Conservation (phyloP, 2,888 invertebrate genomes). For the Diploptera punctata region DNA sequence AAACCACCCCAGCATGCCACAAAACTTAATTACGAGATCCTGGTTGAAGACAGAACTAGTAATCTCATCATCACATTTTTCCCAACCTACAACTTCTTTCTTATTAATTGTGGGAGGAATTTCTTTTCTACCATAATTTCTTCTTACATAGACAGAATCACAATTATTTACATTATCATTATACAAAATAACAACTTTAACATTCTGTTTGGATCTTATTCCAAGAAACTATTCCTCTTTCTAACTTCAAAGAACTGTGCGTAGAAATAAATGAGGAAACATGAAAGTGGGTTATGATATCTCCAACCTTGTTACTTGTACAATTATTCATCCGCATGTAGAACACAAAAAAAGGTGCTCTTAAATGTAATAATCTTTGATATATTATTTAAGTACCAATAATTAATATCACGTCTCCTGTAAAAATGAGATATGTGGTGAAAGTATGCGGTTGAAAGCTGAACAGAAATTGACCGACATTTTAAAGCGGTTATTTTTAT, state of each 20-base stretch:
- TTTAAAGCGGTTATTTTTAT: background rate
- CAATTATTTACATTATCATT: constrained; percentile 8
- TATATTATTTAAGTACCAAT: background rate
- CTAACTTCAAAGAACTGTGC: background rate
- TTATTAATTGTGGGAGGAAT: constrained; percentile 14
- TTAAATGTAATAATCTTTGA: background rate
- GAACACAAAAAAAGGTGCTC: background rate
- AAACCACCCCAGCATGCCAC: constrained; percentile 7
- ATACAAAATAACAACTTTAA: constrained; percentile 4
- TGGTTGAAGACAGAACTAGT: background rate
- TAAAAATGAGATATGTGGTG: background rate
- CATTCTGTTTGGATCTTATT: background rate
- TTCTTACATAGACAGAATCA: background rate
- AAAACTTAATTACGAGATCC: constrained; percentile 21
- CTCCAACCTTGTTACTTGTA: background rate
- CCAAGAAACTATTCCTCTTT: background rate
- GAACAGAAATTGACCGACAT: background rate
- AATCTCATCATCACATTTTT: constrained; percentile 5
- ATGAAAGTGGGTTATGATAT: background rate
- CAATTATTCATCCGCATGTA: background rate
- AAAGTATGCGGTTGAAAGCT: background rate
- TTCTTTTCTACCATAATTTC: too few relatives aligned
- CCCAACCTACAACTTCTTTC: background rate
- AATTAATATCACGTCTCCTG: constrained; percentile 1
- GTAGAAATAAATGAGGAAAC: background rate